phyloP scores from a whole-genome alignment of 2,888 invertebrate genomes.

The Tortrix viridana region DNA sequence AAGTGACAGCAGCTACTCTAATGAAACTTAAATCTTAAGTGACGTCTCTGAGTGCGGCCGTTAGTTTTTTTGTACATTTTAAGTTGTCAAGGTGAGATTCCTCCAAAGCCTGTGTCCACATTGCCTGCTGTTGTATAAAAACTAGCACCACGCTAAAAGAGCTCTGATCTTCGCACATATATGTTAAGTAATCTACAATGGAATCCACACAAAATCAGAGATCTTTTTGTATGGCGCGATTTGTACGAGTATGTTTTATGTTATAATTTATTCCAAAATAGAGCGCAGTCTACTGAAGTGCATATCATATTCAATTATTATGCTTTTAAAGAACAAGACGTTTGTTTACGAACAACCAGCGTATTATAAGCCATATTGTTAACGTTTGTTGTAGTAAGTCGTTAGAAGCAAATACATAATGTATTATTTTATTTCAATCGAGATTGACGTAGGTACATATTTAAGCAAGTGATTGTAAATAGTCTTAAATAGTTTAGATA shows the following conservation, averaged over 20 bases:
- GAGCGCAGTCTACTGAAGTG: not conserved
- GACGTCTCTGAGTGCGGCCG: too few species aligned
- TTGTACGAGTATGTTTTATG: not conserved
- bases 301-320: not conserved
- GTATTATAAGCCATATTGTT: slow-evolving; percentile 22
- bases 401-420: slow-evolving; percentile 16
- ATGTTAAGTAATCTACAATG: too few species aligned
- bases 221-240: too few species aligned
- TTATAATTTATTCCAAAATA: not conserved
- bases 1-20: too few species aligned
- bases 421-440: slow-evolving; percentile 23
- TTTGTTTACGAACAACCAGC: slow-evolving; percentile 22
- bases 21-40: too few species aligned
- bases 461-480: slow-evolving; percentile 23
- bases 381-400: slow-evolving; percentile 1
- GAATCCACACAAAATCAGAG: too few species aligned
- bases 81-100: too few species aligned
- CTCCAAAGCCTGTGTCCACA: too few species aligned
- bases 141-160: too few species aligned
- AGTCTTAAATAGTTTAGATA: slow-evolving; percentile 20
- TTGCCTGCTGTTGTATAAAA: too few species aligned
- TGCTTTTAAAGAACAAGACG: slow-evolving; percentile 26
- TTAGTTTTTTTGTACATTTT: too few species aligned
- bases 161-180: not conserved
- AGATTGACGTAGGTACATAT: slow-evolving; percentile 18